Base-by-base conservation (phyloP, 2,797 vertebrate genomes). In the Pseudomugil gertrudae region DNA sequence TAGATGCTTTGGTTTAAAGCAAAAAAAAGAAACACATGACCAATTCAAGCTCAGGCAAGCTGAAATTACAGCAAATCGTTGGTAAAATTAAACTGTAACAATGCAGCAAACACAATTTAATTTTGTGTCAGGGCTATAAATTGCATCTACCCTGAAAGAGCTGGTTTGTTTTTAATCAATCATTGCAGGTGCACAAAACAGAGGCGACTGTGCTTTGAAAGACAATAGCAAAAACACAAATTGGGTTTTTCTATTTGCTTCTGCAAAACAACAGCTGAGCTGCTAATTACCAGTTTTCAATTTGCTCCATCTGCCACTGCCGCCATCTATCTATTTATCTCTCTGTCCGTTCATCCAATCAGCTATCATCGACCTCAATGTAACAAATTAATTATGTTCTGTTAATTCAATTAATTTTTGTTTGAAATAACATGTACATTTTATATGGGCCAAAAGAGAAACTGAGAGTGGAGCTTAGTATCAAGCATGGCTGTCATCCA, bases 191-290 rank as follows among this genome's bases (percentile, higher is more conserved):
- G 84, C 82, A 84, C 62, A 74, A 84, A 81, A 78, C 43, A 52
- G 47, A 73, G 73, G 61, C 33, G 9, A 78, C 56, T 52, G 77
- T 38, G 56, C 67, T 70, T 74, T 62, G 81, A 19, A 32, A 85
- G 66, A 85, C 84, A 87, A 85, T 59, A 45, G 73, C 29, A 71
- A 70, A 84, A 50, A 78, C 57, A 75, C 74, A 83, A 87, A 91
- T 87, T 81, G 72, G 79, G 87, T 87, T 88, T n/a, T 84, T 78
- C 53, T 57, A 64, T 81, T 81, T 14, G 40, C 54, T 66, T 83
- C 63, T 26, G 60, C 78, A 85, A 85, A 87, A 82, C 89, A 85
- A 83, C 76, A 81, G 81, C 71, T 73, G 72, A 83, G 78, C 80
- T 80, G 64, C 74, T 79, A 83, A 88, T 89, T 76, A 83, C 74